A percentile compares a stretch with the other conserved stretches of the same genome.
Evolutionary conservation across 2,113 vertebrate genomes (phyloP).

Genomic region (Psittacus erithacus): DNA sequence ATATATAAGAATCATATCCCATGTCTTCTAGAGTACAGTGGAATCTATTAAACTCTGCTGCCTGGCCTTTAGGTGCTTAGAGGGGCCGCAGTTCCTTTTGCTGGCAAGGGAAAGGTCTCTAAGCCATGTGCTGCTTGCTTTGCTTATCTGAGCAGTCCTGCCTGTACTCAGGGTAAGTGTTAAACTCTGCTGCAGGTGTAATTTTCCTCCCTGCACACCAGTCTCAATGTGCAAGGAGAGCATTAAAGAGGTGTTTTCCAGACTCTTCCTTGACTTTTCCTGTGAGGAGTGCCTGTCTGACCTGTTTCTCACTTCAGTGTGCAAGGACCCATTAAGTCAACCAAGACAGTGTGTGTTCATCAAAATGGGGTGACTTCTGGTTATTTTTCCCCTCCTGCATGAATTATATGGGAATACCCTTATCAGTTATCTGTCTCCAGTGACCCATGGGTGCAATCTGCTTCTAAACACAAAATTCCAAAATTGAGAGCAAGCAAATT

Average conservation of each 20-base stretch:
- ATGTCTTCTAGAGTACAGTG: background rate
- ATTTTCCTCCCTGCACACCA: fast-evolving
- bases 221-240: fast-evolving
- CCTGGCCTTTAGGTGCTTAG: background rate
- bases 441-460: background rate
- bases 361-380: background rate
- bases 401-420: background rate
- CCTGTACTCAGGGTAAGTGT: fast-evolving
- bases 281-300: fast-evolving
- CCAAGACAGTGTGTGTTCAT: fast-evolving
- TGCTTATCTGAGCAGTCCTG: background rate
- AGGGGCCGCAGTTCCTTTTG: background rate
- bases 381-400: background rate
- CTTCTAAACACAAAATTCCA: background rate
- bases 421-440: background rate
- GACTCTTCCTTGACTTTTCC: background rate
- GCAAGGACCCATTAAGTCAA: background rate
- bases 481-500: background rate
- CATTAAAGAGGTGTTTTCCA: background rate
- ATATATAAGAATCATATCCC: fast-evolving
- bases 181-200: fast-evolving
- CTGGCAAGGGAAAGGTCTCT: background rate
- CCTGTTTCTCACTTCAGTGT: background rate
- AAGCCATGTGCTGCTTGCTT: background rate
- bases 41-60: background rate